Evolutionary conservation across 2,888 invertebrate species (phyloP).

Genomic region (Perizoma flavofasciatum): DNA sequence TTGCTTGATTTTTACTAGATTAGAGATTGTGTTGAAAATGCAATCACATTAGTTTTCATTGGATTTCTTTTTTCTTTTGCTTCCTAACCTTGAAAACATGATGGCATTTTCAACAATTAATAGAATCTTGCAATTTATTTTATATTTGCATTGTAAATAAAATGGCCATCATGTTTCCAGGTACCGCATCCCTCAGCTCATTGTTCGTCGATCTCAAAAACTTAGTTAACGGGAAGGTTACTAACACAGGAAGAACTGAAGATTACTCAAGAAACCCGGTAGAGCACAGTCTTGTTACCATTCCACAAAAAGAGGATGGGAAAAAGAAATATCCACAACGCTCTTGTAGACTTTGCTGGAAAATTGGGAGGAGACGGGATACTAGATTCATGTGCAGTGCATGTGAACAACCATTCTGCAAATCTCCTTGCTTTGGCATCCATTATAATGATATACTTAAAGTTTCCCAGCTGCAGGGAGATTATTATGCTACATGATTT

Average conservation of each 20-base stretch:
- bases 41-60: slow-evolving; percentile 75
- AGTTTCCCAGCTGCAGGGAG: slow-evolving; percentile 73
- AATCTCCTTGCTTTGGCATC: slow-evolving; percentile 78
- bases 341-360: slow-evolving; percentile 80
- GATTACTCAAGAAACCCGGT: slow-evolving; percentile 61
- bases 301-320: slow-evolving; percentile 82
- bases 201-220: slow-evolving; percentile 81
- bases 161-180: slow-evolving; percentile 84
- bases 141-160: slow-evolving; percentile 56
- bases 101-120: slow-evolving; percentile 83
- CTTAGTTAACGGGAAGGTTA: slow-evolving; percentile 77
- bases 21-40: slow-evolving; percentile 82
- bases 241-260: slow-evolving; percentile 66
- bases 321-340: slow-evolving; percentile 82
- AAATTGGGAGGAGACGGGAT: slow-evolving; percentile 75
- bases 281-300: slow-evolving; percentile 76
- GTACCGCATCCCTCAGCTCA: slow-evolving; percentile 77
- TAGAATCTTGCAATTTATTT: slow-evolving; percentile 43
- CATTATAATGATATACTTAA: slow-evolving; percentile 77
- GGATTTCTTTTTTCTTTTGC: slow-evolving; percentile 70
- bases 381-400: slow-evolving; percentile 80
- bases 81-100: slow-evolving; percentile 77
- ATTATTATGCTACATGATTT: slow-evolving; percentile 73
- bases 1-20: slow-evolving; percentile 8
- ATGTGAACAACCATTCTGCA: slow-evolving; percentile 79